A percentile compares a stretch with the other conserved stretches of the same genome.
phyloP scores from a whole-genome alignment of 2,113 vertebrate genomes.

The Clarias gariepinus region DNA sequence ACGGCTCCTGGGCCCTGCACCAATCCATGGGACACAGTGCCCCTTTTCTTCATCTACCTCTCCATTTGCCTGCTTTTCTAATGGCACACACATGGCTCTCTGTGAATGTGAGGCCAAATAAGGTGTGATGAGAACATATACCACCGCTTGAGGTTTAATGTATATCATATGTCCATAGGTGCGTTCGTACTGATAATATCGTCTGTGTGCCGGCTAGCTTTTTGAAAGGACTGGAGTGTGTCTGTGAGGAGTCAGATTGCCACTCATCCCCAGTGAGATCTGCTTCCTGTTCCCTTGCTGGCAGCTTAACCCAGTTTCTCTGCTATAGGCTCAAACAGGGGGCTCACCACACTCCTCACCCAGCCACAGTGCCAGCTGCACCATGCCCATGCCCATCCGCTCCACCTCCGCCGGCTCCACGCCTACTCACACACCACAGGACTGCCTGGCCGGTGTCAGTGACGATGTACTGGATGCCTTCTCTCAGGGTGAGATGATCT shows the following conservation, averaged over 20 bases:
- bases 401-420: constrained; percentile 89
- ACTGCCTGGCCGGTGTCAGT: constrained; percentile 79
- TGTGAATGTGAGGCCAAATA: constrained; percentile 53
- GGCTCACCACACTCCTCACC: constrained; percentile 88
- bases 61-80: constrained; percentile 28
- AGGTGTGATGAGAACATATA: constrained; percentile 42
- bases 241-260: constrained; percentile 30
- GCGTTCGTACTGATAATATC: constrained; percentile 38
- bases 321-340: constrained; percentile 80
- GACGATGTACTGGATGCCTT: constrained; percentile 89
- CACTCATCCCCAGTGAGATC: background rate
- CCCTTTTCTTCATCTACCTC: constrained; percentile 54
- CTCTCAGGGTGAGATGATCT: constrained; percentile 78
- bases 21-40: constrained; percentile 56
- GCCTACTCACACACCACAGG: constrained; percentile 85
- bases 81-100: constrained; percentile 57
- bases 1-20: constrained; percentile 54
- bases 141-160: constrained; percentile 34
- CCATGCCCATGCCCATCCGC: constrained; percentile 88
- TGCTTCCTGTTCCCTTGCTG: constrained; percentile 7
- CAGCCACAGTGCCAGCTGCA: constrained; percentile 79
- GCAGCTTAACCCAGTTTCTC: constrained; percentile 5
- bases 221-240: constrained; percentile 12
- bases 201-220: constrained; percentile 7
- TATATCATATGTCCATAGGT: constrained; percentile 32